Evolutionary conservation across 1,140 invertebrate species (phyloP).

Genomic region (Teleopsis dalmanni): DNA sequence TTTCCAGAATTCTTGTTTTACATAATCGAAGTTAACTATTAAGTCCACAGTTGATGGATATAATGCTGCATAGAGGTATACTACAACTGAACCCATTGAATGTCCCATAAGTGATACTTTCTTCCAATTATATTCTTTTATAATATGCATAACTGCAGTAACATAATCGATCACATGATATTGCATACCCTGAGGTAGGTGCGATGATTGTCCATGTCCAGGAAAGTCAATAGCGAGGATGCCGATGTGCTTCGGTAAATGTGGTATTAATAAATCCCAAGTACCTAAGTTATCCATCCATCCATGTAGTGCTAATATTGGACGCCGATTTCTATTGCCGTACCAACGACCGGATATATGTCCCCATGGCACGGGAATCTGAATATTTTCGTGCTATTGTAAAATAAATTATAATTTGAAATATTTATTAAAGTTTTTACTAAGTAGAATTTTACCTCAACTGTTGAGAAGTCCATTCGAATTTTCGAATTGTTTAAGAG

Average conservation of each 20-base stretch:
- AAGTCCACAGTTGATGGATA: slow-evolving; percentile 53
- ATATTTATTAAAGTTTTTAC: no score
- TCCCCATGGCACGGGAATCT: slow-evolving; percentile 48
- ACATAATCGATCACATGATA: slow-evolving; percentile 52
- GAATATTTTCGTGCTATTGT: no score
- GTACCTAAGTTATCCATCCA: slow-evolving; percentile 65
- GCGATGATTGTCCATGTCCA: slow-evolving; percentile 60
- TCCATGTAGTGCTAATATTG: slow-evolving; percentile 62
- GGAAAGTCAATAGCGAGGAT: slow-evolving; percentile 61
- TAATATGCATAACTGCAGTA: slow-evolving; percentile 49
- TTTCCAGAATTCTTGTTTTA: slow-evolving; percentile 44
- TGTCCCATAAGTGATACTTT: slow-evolving; percentile 57
- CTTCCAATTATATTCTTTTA: slow-evolving; percentile 57
- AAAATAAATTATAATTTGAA: not conserved
- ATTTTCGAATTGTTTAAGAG: no score
- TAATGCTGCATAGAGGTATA: slow-evolving; percentile 48
- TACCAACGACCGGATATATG: slow-evolving; percentile 59
- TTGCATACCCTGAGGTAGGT: slow-evolving; percentile 51
- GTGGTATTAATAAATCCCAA: slow-evolving; percentile 58
- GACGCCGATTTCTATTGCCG: slow-evolving; percentile 52
- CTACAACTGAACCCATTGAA: slow-evolving; percentile 54
- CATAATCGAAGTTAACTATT: slow-evolving; percentile 52
- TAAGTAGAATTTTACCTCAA: no score
- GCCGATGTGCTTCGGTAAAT: slow-evolving; percentile 47
- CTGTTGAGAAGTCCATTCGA: no score